Evolutionary conservation across 2,888 invertebrate species (phyloP).

Genomic region (Epinotia nisella): DNA sequence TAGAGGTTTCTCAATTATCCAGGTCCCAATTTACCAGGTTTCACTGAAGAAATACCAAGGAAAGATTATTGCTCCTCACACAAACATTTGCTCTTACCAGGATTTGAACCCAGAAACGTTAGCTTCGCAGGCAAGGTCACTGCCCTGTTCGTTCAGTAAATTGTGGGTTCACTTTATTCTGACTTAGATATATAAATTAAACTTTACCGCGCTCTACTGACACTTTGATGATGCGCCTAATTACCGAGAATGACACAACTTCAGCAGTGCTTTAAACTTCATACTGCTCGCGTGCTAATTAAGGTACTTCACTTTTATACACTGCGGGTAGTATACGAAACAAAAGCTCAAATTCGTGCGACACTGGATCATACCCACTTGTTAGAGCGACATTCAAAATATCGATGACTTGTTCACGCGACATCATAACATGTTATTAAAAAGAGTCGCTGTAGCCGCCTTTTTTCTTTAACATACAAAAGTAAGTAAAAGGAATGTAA

Average conservation of each 20-base stretch:
- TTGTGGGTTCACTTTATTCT: no score
- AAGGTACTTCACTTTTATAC: slow-evolving; percentile 1
- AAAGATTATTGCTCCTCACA: no score
- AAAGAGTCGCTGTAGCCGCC: slow-evolving; percentile 13
- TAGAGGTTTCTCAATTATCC: no score
- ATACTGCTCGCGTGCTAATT: neutral
- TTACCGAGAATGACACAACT: slow-evolving; percentile 16
- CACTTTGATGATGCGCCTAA: slow-evolving; percentile 10
- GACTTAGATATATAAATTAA: neutral
- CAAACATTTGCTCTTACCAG: no score
- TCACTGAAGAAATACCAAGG: no score
- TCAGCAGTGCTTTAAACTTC: slow-evolving; percentile 8
- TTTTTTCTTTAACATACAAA: slow-evolving; percentile 26
- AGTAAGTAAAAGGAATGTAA: slow-evolving; percentile 50
- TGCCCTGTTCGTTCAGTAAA: no score
- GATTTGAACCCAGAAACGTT: no score
- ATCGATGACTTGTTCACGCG: slow-evolving; percentile 13
- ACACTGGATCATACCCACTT: slow-evolving; percentile 5
- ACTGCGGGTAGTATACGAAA: neutral
- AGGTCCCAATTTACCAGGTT: no score
- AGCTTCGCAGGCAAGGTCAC: no score
- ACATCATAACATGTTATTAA: slow-evolving; percentile 9
- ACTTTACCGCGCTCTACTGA: neutral
- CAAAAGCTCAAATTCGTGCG: neutral
- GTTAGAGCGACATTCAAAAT: slow-evolving; percentile 26